Evolutionary conservation across 2,888 invertebrate genomes (phyloP).

Genomic region (Matsumyia berberina): DNA sequence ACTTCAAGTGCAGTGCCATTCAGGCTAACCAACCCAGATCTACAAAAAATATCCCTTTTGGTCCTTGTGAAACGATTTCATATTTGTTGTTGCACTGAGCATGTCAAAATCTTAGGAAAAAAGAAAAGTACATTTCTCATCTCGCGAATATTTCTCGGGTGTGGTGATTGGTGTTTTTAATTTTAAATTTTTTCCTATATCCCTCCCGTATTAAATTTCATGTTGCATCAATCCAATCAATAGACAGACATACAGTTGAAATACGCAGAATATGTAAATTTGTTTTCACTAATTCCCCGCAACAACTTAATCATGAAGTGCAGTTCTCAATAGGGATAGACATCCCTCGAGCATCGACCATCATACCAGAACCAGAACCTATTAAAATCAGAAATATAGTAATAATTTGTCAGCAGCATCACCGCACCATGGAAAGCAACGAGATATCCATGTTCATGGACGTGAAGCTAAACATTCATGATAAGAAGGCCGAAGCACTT

Average conservation of each 20-base stretch:
- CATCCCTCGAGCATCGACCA: background rate
- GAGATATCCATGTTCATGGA: constrained; percentile 83
- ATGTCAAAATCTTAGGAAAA: constrained; percentile 63
- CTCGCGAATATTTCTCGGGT: constrained; percentile 57
- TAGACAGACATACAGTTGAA: background rate
- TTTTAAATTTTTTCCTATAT: constrained; percentile 49
- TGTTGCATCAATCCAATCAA: constrained; percentile 11
- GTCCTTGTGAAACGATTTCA: constrained; percentile 41
- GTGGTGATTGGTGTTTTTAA: constrained; percentile 71
- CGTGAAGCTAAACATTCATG: constrained; percentile 83
- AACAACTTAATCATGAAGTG: constrained; percentile 3
- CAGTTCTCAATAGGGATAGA: constrained; percentile 8
- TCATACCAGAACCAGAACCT: background rate
- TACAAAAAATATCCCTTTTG: constrained; percentile 56
- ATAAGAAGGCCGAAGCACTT: constrained; percentile 82
- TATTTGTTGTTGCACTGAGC: constrained; percentile 71
- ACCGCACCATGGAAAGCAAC: constrained; percentile 82
- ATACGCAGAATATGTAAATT: constrained; percentile 3
- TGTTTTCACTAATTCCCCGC: background rate
- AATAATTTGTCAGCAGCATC: background rate
- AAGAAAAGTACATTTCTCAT: constrained; percentile 41
- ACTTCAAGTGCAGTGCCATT: background rate
- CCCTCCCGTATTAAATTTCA: constrained; percentile 40
- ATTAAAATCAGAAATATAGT: background rate
- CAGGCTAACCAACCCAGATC: constrained; percentile 23